Evolutionary conservation across 1,140 invertebrate species (phyloP).

Genomic region (Bilobella aurantiaca): DNA sequence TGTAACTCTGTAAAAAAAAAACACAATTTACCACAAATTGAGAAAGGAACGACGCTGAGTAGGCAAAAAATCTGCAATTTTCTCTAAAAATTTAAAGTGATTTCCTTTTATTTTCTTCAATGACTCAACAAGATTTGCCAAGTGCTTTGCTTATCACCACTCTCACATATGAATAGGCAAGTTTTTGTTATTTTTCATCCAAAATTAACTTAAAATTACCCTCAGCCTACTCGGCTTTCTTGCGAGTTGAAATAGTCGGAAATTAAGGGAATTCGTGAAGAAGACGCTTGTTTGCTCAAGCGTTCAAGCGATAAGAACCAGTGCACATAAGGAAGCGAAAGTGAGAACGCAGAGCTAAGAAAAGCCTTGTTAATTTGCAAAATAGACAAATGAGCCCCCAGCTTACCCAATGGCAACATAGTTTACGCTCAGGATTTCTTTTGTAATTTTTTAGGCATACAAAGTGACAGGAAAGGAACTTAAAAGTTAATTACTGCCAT

Average conservation of each 20-base stretch:
- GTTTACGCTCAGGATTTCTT: no score
- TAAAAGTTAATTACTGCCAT: no score
- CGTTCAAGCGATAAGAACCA: neutral
- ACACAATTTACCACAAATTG: no score
- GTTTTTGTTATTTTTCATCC: no score
- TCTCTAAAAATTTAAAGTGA: neutral
- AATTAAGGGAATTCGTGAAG: neutral
- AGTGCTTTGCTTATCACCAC: no score
- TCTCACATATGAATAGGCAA: no score
- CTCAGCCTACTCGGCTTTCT: neutral
- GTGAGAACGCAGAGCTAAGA: neutral
- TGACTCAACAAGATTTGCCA: no score
- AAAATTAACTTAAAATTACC: no score
- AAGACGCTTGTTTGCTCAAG: neutral
- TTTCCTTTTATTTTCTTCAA: no score
- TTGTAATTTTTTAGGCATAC: no score
- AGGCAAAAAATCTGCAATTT: neutral
- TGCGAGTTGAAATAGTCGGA: neutral
- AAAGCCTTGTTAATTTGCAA: neutral
- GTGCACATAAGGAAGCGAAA: neutral
- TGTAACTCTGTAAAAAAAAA: neutral
- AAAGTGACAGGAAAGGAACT: no score
- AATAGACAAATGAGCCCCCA: neutral
- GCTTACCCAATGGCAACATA: no score
- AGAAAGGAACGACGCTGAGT: neutral